Evolutionary conservation across 2,113 vertebrate genomes (phyloP).

Genomic region (Eolophus roseicapilla): DNA sequence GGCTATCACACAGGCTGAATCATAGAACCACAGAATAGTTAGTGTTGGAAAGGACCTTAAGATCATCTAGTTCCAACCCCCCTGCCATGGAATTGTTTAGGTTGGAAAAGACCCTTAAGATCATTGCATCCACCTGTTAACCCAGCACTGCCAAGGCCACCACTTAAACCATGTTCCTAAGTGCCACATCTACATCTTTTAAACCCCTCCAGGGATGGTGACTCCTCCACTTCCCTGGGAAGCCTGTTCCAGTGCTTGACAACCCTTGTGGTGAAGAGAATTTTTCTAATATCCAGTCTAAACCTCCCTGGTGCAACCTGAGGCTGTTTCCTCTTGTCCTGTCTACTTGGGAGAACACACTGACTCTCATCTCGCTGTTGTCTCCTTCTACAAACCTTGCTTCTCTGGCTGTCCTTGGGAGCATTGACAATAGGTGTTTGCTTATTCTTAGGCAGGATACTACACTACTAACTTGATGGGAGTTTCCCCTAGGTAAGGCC

Average conservation of each 20-base stretch:
- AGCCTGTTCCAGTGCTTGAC: background rate
- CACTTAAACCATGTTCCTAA: background rate
- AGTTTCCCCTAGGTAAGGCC: background rate
- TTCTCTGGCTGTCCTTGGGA: rapidly evolving
- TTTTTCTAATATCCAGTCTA: background rate
- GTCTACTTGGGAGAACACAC: background rate
- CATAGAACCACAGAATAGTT: background rate
- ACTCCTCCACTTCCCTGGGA: background rate
- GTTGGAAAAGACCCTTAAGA: background rate
- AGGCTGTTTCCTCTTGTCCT: background rate
- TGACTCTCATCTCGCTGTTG: background rate
- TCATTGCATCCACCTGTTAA: background rate
- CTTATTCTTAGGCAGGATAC: background rate
- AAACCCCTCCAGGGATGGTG: background rate
- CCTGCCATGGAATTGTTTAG: background rate
- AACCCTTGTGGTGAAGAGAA: background rate
- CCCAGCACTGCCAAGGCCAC: background rate
- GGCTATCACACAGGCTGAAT: background rate
- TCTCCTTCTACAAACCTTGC: background rate
- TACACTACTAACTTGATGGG: background rate
- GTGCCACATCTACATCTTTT: background rate
- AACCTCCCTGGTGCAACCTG: background rate
- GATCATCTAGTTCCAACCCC: background rate
- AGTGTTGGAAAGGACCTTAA: background rate
- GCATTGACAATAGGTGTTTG: background rate